Evolutionary conservation across 2,113 vertebrate genomes (phyloP).

Genomic region (Diadophis punctatus): DNA sequence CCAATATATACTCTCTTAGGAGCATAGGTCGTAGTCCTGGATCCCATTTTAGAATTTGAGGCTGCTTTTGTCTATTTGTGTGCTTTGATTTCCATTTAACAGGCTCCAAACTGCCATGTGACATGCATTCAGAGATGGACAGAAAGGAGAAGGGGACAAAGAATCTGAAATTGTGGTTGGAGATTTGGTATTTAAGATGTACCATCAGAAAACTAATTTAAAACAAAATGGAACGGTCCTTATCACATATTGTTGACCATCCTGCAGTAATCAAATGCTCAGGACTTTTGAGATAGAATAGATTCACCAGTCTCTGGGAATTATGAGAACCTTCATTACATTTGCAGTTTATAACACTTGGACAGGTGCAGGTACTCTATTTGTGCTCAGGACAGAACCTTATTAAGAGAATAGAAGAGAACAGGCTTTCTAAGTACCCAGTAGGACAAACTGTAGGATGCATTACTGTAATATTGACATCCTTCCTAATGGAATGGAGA

Average conservation of each 20-base stretch:
- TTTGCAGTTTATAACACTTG: background rate
- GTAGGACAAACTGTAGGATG: background rate
- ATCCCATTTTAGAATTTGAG: background rate
- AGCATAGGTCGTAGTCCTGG: background rate
- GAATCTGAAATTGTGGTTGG: background rate
- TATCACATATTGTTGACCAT: background rate
- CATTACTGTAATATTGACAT: background rate
- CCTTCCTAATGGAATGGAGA: background rate
- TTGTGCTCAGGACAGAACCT: background rate
- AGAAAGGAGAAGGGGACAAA: background rate
- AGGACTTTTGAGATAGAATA: background rate
- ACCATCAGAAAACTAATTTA: background rate
- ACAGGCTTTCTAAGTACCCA: background rate
- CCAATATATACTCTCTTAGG: background rate
- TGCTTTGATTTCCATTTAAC: background rate
- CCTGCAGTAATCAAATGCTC: background rate
- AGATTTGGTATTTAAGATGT: background rate
- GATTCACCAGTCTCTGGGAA: background rate
- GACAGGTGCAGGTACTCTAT: background rate
- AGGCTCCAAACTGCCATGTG: background rate
- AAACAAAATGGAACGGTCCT: background rate
- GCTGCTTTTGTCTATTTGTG: background rate
- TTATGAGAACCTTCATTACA: background rate
- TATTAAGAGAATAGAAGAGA: background rate
- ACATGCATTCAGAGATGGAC: background rate